phyloP scores from a whole-genome alignment of 1,140 invertebrate genomes.

The Ceratitis capitata region DNA sequence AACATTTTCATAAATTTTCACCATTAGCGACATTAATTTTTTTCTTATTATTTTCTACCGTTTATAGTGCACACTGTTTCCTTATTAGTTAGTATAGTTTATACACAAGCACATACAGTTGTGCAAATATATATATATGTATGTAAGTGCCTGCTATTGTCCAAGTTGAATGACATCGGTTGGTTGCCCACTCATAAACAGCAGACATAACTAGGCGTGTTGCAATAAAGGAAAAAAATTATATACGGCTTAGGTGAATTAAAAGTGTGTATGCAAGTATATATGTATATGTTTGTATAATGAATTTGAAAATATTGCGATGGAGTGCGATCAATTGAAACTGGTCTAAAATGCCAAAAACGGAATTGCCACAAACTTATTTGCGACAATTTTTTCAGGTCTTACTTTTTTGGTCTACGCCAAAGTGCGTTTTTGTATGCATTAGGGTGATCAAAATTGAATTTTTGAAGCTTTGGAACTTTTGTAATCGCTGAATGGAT shows the following conservation, averaged over 20 bases:
- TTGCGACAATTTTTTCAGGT: neutral
- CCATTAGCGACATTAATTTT: neutral
- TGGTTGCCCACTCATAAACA: slow-evolving; percentile 20
- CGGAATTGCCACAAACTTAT: neutral
- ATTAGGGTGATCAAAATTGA: no score
- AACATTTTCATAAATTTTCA: slow-evolving; percentile 27
- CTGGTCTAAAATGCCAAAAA: slow-evolving; percentile 30
- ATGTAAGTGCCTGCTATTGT: neutral
- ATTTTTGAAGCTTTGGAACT: no score
- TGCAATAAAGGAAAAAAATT: neutral
- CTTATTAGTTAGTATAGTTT: slow-evolving; percentile 10
- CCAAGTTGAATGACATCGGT: slow-evolving; percentile 33
- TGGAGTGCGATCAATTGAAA: neutral
- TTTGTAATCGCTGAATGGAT: no score
- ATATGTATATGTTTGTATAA: neutral
- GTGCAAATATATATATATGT: neutral
- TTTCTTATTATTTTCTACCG: neutral
- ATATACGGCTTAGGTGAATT: neutral
- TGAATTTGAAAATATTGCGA: neutral
- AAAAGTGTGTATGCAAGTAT: neutral
- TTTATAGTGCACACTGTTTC: neutral
- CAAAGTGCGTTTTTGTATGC: no score
- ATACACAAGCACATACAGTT: neutral
- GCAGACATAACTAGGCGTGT: slow-evolving; percentile 7
- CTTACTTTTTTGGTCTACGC: neutral